Conservation (phyloP, 2,113 vertebrate species). For the Peromyscus californicus region DNA sequence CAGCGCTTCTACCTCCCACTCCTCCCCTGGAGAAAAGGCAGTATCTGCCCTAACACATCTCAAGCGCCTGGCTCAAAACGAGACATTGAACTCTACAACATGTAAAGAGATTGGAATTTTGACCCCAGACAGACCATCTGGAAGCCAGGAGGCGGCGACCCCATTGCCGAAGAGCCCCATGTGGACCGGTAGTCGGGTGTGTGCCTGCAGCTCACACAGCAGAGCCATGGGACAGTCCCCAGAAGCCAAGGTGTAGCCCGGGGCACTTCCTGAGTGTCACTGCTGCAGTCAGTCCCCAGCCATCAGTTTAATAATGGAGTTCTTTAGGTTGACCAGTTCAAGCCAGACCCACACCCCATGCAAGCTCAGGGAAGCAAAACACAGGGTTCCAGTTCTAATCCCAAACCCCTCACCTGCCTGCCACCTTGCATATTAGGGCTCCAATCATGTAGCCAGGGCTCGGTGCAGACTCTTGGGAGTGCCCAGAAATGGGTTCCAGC, state of each 20-base stretch:
- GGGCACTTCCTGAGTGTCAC: neutral
- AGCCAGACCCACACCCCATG: neutral
- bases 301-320: neutral
- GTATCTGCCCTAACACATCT: neutral
- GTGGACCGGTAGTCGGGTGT: fast-evolving
- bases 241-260: neutral
- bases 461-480: neutral
- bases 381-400: neutral
- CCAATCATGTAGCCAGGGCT: neutral
- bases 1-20: neutral
- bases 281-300: neutral
- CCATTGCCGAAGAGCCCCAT: neutral
- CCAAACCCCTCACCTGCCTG: neutral
- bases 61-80: neutral
- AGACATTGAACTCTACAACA: neutral
- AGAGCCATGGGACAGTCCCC: too few relatives aligned
- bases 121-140: neutral
- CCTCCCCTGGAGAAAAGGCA: neutral
- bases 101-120: neutral
- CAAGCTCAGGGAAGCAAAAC: neutral
- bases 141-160: neutral
- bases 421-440: neutral
- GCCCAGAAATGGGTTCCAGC: neutral
- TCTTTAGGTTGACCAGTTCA: neutral
- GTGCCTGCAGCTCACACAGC: neutral